Percentiles rank a stretch among this genome's conserved stretches.
phyloP scores from a whole-genome alignment of 2,888 invertebrate species.

The Fragum whitleyi region DNA sequence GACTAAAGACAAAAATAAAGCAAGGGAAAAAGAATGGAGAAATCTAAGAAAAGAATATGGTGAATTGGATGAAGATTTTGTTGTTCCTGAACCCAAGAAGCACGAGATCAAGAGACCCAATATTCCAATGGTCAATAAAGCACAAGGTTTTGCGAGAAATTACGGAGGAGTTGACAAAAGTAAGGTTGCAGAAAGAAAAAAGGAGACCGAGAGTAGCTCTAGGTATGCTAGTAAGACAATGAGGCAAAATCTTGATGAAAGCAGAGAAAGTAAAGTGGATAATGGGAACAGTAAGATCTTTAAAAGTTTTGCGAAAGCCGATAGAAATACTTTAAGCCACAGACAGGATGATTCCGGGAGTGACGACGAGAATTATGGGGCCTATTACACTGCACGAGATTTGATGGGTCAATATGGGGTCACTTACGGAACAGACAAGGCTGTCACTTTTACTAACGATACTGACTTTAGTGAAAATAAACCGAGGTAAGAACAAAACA shows the following conservation, averaged over 20 bases:
- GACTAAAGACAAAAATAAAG: neutral
- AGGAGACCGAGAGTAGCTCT: neutral
- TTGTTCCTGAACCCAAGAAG: neutral
- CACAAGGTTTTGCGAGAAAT: neutral
- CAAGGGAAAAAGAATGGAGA: neutral
- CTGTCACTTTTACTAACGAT: neutral
- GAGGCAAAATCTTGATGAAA: conserved; percentile 1
- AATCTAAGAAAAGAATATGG: neutral
- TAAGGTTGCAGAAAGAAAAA: neutral
- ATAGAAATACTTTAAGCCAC: neutral
- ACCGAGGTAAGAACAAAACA: conserved; percentile 33
- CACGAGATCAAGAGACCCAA: conserved; percentile 42
- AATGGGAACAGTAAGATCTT: neutral
- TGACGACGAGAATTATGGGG: conserved; percentile 24
- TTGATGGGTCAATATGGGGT: neutral
- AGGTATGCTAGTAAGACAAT: neutral
- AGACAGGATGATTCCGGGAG: conserved; percentile 11
- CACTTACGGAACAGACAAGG: neutral
- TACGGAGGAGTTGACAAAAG: neutral
- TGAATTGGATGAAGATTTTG: neutral
- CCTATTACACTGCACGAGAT: neutral
- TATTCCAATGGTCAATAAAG: conserved; percentile 20
- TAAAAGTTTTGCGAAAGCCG: neutral
- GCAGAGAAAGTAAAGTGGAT: neutral
- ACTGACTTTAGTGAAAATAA: conserved; percentile 39